These are phyloP conservation scores for Mormyrus iriodes DNA, from an alignment of 2,113 vertebrate genomes.

Conservation along the genomic window DNA sequence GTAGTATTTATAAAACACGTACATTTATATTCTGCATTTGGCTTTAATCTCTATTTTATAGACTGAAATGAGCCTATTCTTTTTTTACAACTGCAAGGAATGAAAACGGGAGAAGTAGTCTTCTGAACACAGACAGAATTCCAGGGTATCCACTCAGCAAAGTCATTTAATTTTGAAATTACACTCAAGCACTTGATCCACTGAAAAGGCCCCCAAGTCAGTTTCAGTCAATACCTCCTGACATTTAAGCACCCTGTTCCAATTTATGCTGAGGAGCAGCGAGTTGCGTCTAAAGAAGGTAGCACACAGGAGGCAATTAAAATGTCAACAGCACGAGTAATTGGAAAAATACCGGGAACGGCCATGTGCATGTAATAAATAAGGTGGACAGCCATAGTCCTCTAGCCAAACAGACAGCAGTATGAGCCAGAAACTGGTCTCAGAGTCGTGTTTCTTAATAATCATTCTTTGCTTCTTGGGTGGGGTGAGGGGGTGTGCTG, in stretches of 20 bases:
- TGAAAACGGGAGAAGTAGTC: not conserved
- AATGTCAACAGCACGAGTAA: conserved; percentile 23
- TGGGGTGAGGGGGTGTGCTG: not conserved
- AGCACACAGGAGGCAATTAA: conserved; percentile 31
- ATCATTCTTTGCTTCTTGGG: not conserved
- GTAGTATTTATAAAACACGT: not conserved
- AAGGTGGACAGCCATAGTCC: not conserved
- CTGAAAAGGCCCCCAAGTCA: conserved; percentile 25
- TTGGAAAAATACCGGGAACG: not conserved
- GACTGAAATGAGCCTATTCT: not conserved
- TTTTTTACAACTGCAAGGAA: conserved; percentile 6
- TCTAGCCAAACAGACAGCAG: not conserved
- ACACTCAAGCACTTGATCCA: conserved; percentile 21
- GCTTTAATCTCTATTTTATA: not conserved
- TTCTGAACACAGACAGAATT: not conserved
- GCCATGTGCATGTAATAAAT: not conserved
- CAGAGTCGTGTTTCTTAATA: not conserved
- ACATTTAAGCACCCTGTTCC: conserved; percentile 29
- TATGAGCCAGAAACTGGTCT: not conserved
- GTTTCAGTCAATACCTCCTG: conserved; percentile 32
- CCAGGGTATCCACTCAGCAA: conserved; percentile 11
- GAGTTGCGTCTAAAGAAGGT: not conserved
- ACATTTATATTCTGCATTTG: not conserved
- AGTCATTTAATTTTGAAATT: conserved; percentile 29
- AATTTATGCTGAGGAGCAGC: conserved; percentile 20